phyloP scores from a whole-genome alignment of 2,113 vertebrate species.

The Canis aureus region DNA sequence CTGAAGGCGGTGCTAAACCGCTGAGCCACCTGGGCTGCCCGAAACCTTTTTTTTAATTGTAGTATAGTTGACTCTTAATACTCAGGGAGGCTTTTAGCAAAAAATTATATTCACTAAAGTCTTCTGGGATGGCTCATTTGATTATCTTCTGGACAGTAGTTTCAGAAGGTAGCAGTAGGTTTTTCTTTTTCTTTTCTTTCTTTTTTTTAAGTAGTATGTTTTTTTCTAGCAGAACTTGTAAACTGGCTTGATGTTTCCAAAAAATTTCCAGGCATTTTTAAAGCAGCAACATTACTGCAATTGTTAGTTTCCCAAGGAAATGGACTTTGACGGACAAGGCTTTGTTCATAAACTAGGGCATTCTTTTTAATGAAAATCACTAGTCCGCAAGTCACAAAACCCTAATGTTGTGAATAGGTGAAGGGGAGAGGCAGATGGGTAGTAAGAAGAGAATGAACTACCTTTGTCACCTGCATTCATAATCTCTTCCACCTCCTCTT shows the following conservation, averaged over 20 bases:
- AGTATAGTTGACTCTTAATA: neutral
- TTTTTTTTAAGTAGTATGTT: neutral
- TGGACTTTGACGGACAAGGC: neutral
- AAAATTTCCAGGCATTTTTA: constrained; percentile 23
- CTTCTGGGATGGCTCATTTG: neutral
- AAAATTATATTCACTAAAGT: constrained; percentile 13
- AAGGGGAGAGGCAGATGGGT: neutral
- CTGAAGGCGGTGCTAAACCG: too few relatives aligned
- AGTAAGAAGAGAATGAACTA: neutral
- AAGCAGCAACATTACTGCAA: neutral
- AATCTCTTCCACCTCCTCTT: neutral
- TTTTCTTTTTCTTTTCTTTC: neutral
- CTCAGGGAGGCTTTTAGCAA: neutral
- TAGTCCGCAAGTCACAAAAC: constrained; percentile 22
- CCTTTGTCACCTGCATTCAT: neutral
- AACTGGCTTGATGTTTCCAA: constrained; percentile 23
- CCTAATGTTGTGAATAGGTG: neutral
- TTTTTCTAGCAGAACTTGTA: constrained; percentile 18
- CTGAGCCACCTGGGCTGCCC: too few relatives aligned
- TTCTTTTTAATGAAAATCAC: constrained; percentile 32
- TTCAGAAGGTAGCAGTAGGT: neutral
- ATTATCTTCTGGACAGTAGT: neutral
- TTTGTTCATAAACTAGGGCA: constrained; percentile 17
- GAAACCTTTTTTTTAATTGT: too few relatives aligned
- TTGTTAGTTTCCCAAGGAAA: neutral